Percentiles rank a stretch among this genome's conserved stretches.
Conservation (phyloP, 1,140 invertebrate species). For the Bradysia coprophila region DNA sequence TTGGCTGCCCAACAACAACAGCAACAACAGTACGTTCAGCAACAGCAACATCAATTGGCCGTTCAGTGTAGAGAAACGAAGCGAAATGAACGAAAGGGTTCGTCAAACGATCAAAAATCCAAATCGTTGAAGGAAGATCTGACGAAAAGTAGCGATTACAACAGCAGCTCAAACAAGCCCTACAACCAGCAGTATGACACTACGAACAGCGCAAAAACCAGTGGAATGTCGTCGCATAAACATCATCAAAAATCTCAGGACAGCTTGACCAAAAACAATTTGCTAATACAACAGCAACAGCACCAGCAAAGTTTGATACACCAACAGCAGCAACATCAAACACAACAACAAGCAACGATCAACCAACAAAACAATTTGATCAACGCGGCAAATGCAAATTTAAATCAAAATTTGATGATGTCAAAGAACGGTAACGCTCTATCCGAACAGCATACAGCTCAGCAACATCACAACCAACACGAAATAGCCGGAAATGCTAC, state of each 20-base stretch:
- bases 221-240: neutral
- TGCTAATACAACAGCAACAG: neutral
- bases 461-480: neutral
- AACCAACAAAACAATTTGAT: too few species aligned
- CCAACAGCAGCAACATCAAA: neutral
- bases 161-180: neutral
- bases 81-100: neutral
- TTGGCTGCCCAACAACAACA: constrained; percentile 19
- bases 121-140: neutral
- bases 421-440: neutral
- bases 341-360: constrained; percentile 6
- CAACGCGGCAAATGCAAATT: constrained; percentile 4
- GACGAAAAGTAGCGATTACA: neutral
- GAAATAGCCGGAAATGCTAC: constrained; percentile 2
- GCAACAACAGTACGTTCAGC: constrained; percentile 10
- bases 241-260: neutral
- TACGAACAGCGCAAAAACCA: neutral
- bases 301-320: neutral
- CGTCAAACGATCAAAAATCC: constrained; percentile 5
- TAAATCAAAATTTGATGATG: neutral
- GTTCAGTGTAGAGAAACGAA: constrained; percentile 1
- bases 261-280: neutral
- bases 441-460: neutral
- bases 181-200: neutral
- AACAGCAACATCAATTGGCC: neutral